These are phyloP conservation scores for Lepidurus packardi DNA, from an alignment of 1,140 invertebrate genomes.

Conservation along the genomic window DNA sequence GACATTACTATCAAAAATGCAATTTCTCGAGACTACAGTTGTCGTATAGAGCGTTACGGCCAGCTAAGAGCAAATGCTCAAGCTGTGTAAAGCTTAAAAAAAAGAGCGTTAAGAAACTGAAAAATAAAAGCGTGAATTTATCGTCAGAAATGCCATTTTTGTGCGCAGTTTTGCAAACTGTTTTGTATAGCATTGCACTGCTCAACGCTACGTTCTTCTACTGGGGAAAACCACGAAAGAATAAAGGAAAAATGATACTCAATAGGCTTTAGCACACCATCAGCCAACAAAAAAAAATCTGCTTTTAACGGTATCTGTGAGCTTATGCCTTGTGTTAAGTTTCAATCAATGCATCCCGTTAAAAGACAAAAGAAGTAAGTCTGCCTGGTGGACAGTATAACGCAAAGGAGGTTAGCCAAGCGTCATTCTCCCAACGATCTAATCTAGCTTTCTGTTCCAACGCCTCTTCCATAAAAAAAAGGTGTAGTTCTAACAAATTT, in stretches of 20 bases:
- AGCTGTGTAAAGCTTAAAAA: no score
- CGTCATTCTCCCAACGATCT: neutral
- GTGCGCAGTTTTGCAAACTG: no score
- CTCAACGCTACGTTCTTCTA: no score
- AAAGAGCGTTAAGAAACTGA: no score
- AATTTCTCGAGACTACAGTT: no score
- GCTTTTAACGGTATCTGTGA: neutral
- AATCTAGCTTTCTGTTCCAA: neutral
- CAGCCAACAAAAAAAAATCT: neutral
- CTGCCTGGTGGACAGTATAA: neutral
- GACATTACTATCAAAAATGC: no score
- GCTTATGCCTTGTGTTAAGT: neutral
- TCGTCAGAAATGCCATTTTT: no score
- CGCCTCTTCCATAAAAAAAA: constrained; percentile 4
- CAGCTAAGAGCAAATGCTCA: no score
- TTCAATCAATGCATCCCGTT: neutral
- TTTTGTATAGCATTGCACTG: no score
- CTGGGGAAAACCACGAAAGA: no score
- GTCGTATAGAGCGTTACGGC: no score
- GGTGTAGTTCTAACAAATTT: neutral
- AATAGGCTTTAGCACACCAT: neutral
- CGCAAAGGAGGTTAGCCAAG: neutral
- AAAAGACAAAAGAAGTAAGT: neutral
- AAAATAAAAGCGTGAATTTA: no score
- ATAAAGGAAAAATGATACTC: neutral